phyloP scores from a whole-genome alignment of 2,888 invertebrate species.

The Tinea semifulvella region DNA sequence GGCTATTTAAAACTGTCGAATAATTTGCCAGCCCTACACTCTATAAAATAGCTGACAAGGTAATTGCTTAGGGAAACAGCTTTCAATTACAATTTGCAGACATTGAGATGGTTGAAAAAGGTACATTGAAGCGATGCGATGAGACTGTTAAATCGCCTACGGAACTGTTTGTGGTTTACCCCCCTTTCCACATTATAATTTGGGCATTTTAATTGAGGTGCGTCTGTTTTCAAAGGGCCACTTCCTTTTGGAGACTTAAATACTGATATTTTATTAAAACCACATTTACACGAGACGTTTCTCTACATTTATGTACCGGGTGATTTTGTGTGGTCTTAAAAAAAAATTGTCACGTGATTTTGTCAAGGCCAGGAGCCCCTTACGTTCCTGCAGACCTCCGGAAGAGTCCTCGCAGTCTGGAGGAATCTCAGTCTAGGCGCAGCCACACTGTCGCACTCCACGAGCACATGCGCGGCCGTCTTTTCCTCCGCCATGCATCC shows the following conservation, averaged over 20 bases:
- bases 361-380: not conserved
- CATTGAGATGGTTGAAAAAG: slow-evolving; percentile 16
- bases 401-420: too few relatives aligned
- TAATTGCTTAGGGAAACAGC: slow-evolving; percentile 42
- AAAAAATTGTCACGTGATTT: not conserved
- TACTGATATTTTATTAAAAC: too few relatives aligned
- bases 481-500: too few relatives aligned
- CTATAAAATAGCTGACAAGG: slow-evolving; percentile 29
- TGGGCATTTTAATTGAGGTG: slow-evolving; percentile 39
- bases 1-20: not conserved
- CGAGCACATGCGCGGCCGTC: too few relatives aligned
- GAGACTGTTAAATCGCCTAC: not conserved
- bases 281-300: too few relatives aligned
- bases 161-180: slow-evolving; percentile 29
- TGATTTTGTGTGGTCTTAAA: too few relatives aligned
- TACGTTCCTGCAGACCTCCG: too few relatives aligned
- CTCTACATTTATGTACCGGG: too few relatives aligned
- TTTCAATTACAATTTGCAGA: slow-evolving; percentile 32
- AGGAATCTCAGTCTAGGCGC: too few relatives aligned
- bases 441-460: too few relatives aligned
- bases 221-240: too few relatives aligned
- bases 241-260: too few relatives aligned
- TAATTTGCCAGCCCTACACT: not conserved
- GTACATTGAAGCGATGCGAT: not conserved
- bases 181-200: slow-evolving; percentile 28